These are phyloP conservation scores for Stylophora pistillata DNA, from an alignment of 64 coral and sea anemone genomes.

Conservation along the genomic window DNA sequence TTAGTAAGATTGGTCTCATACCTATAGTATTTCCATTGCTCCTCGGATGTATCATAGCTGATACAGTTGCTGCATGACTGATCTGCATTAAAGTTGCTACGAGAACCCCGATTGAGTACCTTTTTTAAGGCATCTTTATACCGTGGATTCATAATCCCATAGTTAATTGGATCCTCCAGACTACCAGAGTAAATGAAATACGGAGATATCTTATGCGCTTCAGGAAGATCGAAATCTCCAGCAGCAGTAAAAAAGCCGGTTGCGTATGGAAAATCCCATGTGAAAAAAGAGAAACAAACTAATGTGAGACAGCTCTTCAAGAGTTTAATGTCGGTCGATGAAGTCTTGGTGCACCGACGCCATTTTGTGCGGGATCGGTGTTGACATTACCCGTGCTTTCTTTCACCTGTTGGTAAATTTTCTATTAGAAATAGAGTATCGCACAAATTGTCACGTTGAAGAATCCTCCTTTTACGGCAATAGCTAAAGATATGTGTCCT, in stretches of 20 bases:
- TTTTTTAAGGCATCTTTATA: constrained; percentile 55
- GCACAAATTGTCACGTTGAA: constrained; percentile 10
- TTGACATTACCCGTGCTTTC: constrained; percentile 10
- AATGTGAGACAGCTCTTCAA: constrained; percentile 48
- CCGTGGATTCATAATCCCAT: constrained; percentile 57
- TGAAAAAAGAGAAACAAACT: constrained; percentile 50
- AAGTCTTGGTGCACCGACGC: neutral
- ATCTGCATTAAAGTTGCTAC: neutral
- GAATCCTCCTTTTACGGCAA: neutral
- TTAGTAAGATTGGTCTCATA: too few species aligned
- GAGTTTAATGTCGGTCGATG: constrained; percentile 37
- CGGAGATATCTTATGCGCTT: constrained; percentile 6
- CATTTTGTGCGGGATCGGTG: neutral
- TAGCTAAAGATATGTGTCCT: constrained; percentile 57
- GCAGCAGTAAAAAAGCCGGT: constrained; percentile 11
- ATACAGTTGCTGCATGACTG: too few species aligned
- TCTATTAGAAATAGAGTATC: constrained; percentile 53
- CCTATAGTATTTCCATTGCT: too few species aligned
- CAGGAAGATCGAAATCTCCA: neutral
- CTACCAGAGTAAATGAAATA: constrained; percentile 56
- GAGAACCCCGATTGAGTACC: neutral
- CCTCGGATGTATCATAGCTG: too few species aligned
- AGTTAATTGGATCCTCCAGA: constrained; percentile 56
- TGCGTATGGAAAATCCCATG: constrained; percentile 12
- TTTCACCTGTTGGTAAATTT: constrained; percentile 47